phyloP scores from a whole-genome alignment of 1,140 invertebrate species.

The Cydia splendana region DNA sequence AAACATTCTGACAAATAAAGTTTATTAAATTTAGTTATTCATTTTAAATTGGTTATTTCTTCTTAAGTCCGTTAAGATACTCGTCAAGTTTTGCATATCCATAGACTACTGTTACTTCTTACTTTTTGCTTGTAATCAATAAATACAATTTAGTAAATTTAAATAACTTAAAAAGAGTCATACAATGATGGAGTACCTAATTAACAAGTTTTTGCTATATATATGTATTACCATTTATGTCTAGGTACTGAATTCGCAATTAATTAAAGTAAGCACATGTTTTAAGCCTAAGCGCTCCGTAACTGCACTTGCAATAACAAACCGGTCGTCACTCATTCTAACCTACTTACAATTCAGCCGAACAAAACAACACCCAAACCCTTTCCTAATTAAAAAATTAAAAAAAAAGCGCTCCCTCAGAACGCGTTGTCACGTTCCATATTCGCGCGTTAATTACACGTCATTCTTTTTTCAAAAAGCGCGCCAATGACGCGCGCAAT shows the following conservation, averaged over 20 bases:
- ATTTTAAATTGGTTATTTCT: too few species aligned
- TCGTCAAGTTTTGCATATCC: too few species aligned
- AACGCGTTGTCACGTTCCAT: slow-evolving; percentile 78
- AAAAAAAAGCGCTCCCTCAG: slow-evolving; percentile 71
- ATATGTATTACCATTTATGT: too few species aligned
- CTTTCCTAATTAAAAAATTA: slow-evolving; percentile 78
- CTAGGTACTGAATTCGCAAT: background rate
- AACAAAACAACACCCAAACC: slow-evolving; percentile 64
- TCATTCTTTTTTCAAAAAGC: slow-evolving; percentile 79
- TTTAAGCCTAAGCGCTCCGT: background rate
- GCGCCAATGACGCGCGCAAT: slow-evolving; percentile 78
- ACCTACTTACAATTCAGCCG: slow-evolving; percentile 31
- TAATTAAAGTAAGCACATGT: background rate
- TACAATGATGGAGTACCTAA: too few species aligned
- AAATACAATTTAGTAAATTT: too few species aligned
- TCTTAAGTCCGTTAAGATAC: too few species aligned
- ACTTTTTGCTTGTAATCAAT: too few species aligned
- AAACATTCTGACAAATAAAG: too few species aligned
- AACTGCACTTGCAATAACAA: slow-evolving; percentile 1
- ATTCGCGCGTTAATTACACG: slow-evolving; percentile 79
- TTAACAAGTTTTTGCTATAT: too few species aligned
- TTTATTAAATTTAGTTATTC: too few species aligned
- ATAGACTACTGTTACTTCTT: too few species aligned
- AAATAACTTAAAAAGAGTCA: too few species aligned
- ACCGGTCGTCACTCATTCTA: slow-evolving; percentile 25